Evolutionary conservation across 2,113 vertebrate species (phyloP), one percentile per base, ranked within the genome.

Genomic region (Entelurus aequoreus): DNA sequence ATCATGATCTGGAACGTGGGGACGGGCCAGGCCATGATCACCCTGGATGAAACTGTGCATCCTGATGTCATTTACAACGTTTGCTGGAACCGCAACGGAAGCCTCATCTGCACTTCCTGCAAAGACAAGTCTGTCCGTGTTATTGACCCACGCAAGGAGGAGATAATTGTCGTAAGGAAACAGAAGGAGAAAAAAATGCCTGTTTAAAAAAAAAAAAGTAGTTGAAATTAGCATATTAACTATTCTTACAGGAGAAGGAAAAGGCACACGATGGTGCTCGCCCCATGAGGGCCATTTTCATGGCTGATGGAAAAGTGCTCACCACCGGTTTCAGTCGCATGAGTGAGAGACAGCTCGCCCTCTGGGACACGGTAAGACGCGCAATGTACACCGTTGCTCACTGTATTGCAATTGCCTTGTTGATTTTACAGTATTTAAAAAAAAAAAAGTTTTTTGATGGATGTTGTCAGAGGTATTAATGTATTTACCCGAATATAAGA

Each of bases 281-380:
- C 5, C 96, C 96, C 48, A 97, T 98, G 92, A 84, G 96, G 62
- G 95, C 95, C 81, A 98, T 99, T 80, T 99, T 99, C 79, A 88
- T 99, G 9, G 76, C 94, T 0, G 93, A 98, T 0, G 95, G 94
- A 11, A 97, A 95, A 5, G 76, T 99, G 80, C 95, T 99, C 80
- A 96, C 95, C 46, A 99, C 96, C 0, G 96, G 96, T 4, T 99
- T 99, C 86, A 98, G 94, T 74, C 96, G 96, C 82, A 97, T 97
- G 95, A 99, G 96, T 0, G 96, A 99, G 74, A 89, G 96, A 74
- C 95, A 97, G 79, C 87, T 99, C 0, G 93, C 93, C 0, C 94
- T 99, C 58, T 99, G 96, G 96, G 95, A 95, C 63, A 87, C 86
- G 40, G 96, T 98, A 86, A 71, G 79, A 48, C 37, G 7, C 35